Base-by-base conservation (phyloP, 2,888 invertebrate species). In the Listrodromus nycthemerus region DNA sequence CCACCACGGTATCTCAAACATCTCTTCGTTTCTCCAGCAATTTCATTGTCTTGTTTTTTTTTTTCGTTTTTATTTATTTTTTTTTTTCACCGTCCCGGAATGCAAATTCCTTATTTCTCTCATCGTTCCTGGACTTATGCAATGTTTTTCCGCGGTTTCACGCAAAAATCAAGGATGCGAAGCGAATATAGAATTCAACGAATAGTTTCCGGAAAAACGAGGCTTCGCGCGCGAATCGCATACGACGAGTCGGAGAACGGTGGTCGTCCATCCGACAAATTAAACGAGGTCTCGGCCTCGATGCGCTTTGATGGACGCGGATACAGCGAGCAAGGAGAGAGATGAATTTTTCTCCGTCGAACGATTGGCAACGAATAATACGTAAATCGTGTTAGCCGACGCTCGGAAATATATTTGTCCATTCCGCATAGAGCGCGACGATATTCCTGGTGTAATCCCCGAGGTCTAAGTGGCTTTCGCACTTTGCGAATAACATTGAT, bases 341-440 rank as follows among this genome's bases (percentile, higher is more conserved):
- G 41, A 71, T 71, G 45, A 45, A 58, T 71, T 71, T 71, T 71
- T 41, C 58, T 21, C 27, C 55, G 24, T 58, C 45, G n/a, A 41
- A 41, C 16, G 41, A 24, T 8, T 58, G n/a, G 7, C 71, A 16
- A 37, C 19, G 50, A 21, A 19, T 58, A 71, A 71, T 71, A 58
- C 71, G 41, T 41, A 41, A 71, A 71, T 24, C 71, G 33, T 27
- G 24, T 24, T 71, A 16, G 41, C 33, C 2, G 19, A 24, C 8
- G n/a, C 45, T 58, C 45, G 71, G 55, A 55, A 70, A 37, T 24
- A 37, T 24, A 13, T 16, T 41, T 71, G 24, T 8, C 58, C 16
- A 58, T 71, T 58, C 41, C 58, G 55, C 55, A 24, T 24, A 27
- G 10, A 65, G 21, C 21, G 21, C 13, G 0, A 41, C 6, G 16